These are phyloP conservation scores for Aporrectodea caliginosa DNA, from an alignment of 1,140 invertebrate species.

Conservation along the genomic window DNA sequence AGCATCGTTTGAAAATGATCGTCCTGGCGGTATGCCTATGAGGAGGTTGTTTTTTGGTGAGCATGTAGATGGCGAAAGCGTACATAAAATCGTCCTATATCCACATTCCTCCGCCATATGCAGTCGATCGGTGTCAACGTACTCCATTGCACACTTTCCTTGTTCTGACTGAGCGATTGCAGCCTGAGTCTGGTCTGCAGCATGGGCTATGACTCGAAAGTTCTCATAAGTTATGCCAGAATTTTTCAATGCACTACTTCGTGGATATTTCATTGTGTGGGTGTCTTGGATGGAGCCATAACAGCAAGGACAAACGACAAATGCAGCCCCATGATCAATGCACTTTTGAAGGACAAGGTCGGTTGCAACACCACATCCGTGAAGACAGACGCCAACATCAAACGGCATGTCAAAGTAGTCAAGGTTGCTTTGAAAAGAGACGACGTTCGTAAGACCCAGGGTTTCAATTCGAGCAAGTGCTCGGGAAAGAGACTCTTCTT, in stretches of 20 bases:
- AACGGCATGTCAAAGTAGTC: slow-evolving; percentile 60
- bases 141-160: slow-evolving; percentile 73
- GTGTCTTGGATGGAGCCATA: slow-evolving; percentile 79
- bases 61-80: slow-evolving; percentile 73
- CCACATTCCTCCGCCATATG: slow-evolving; percentile 68
- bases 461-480: slow-evolving; percentile 68
- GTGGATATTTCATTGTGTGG: slow-evolving; percentile 67
- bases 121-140: slow-evolving; percentile 81
- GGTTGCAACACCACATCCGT: slow-evolving; percentile 90
- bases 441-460: slow-evolving; percentile 71
- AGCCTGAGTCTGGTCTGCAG: slow-evolving; percentile 17
- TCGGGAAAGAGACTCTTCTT: slow-evolving; percentile 75
- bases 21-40: slow-evolving; percentile 62
- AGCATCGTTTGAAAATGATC: too few relatives aligned
- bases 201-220: slow-evolving; percentile 16
- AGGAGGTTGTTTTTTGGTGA: slow-evolving; percentile 91
- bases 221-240: slow-evolving; percentile 40
- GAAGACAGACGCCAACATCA: slow-evolving; percentile 79
- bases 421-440: slow-evolving; percentile 54
- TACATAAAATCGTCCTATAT: slow-evolving; percentile 71
- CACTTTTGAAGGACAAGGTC: slow-evolving; percentile 87
- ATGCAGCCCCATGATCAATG: slow-evolving; percentile 68
- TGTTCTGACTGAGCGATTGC: background rate
- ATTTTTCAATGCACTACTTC: slow-evolving; percentile 60
- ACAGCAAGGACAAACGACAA: slow-evolving; percentile 90